A percentile compares a stretch with the other conserved stretches of the same genome.
These are phyloP conservation scores for Chloroceryle amazona DNA, from an alignment of 2,797 vertebrate species.

Conservation along the genomic window DNA sequence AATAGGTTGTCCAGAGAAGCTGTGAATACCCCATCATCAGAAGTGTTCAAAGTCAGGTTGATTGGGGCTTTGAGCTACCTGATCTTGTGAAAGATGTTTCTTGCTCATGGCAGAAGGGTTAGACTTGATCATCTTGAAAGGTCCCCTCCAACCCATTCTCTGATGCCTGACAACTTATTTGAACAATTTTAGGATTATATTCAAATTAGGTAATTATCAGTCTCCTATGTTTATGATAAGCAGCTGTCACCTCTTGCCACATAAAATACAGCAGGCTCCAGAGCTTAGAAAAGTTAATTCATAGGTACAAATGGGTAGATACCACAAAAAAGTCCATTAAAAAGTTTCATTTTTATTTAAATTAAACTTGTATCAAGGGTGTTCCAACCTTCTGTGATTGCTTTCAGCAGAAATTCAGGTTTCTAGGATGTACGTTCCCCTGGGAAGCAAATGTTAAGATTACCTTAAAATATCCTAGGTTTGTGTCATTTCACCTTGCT, in stretches of 20 bases:
- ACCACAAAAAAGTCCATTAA: background rate
- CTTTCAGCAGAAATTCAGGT: constrained; percentile 50
- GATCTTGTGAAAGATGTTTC: background rate
- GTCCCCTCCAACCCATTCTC: background rate
- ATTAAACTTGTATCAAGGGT: constrained; percentile 7
- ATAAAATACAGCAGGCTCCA: background rate
- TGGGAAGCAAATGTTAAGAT: background rate
- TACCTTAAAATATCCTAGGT: background rate
- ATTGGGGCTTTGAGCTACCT: background rate
- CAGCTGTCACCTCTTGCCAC: background rate
- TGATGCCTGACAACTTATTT: background rate
- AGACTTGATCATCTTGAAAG: background rate
- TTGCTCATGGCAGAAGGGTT: background rate
- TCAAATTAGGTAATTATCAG: background rate
- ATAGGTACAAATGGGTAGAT: background rate
- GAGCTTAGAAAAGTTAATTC: background rate
- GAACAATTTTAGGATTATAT: background rate
- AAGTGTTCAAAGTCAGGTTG: background rate
- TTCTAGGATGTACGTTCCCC: background rate
- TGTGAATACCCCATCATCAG: background rate
- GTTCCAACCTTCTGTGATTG: background rate
- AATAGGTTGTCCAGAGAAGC: background rate
- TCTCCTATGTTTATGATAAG: background rate
- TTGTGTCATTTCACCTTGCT: background rate
- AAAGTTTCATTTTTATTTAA: constrained; percentile 22